Percentiles rank a stretch among this genome's conserved stretches.
These are phyloP conservation scores for Scaptomyza parva DNA, from an alignment of 2,888 invertebrate species.

Conservation along the genomic window DNA sequence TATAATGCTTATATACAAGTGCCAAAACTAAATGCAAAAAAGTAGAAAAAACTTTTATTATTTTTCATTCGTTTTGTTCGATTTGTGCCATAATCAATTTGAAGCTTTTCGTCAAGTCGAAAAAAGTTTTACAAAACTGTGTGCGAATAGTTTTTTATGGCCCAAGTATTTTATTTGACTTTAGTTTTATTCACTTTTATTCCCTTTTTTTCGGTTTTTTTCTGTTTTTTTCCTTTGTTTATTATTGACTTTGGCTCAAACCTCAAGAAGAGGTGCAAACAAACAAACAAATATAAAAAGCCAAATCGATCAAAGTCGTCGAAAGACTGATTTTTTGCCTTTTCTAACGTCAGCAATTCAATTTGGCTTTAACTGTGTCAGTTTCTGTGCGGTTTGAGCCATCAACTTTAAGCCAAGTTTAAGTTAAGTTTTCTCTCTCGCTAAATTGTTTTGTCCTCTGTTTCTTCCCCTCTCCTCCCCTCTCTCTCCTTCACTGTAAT, in stretches of 20 bases:
- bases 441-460: slow-evolving; percentile 45
- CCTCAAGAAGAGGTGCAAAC: slow-evolving; percentile 31
- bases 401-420: slow-evolving; percentile 18
- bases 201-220: slow-evolving; percentile 13
- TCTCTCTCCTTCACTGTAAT: slow-evolving; percentile 33
- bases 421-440: slow-evolving; percentile 21
- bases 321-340: too few species aligned
- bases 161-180: slow-evolving; percentile 40
- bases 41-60: slow-evolving; percentile 33
- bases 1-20: slow-evolving; percentile 47
- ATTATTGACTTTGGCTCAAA: slow-evolving; percentile 17
- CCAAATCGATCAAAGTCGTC: slow-evolving; percentile 30
- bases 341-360: slow-evolving; percentile 33
- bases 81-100: slow-evolving; percentile 20
- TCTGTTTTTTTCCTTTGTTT: too few species aligned
- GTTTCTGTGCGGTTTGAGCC: slow-evolving; percentile 5
- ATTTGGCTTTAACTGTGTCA: slow-evolving; percentile 20
- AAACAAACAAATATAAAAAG: background rate
- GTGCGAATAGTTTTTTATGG: slow-evolving; percentile 35
- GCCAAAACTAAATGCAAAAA: slow-evolving; percentile 6
- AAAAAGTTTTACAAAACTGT: slow-evolving; percentile 17
- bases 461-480: slow-evolving; percentile 13
- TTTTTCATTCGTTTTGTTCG: background rate
- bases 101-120: slow-evolving; percentile 29
- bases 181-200: background rate